Conservation (phyloP, 2,888 invertebrate genomes). For the Cheilosia scutellata region DNA sequence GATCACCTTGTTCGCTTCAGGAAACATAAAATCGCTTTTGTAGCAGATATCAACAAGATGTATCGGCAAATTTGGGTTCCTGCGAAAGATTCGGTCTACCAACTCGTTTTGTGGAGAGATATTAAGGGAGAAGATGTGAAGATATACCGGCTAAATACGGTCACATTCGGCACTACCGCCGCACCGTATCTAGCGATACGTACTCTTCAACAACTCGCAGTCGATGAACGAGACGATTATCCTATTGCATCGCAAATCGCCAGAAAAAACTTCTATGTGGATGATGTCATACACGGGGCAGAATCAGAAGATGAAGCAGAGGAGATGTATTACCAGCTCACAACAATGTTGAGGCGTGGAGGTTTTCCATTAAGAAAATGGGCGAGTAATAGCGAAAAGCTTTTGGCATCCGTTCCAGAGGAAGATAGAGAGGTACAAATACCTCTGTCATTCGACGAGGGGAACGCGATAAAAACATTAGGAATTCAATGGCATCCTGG, state of each 20-base stretch:
- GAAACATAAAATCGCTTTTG: slow-evolving; percentile 43
- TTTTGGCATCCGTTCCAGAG: neutral
- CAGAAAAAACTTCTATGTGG: slow-evolving; percentile 1
- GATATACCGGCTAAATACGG: neutral
- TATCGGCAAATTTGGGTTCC: slow-evolving; percentile 45
- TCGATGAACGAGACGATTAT: slow-evolving; percentile 16
- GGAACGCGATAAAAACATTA: neutral
- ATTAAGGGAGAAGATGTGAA: neutral
- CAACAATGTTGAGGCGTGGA: neutral
- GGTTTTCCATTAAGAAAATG: slow-evolving; percentile 33
- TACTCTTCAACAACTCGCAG: too few relatives aligned
- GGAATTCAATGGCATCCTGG: slow-evolving; percentile 16
- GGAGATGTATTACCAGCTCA: slow-evolving; percentile 2
- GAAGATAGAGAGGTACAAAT: slow-evolving; percentile 4
- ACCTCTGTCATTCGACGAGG: slow-evolving; percentile 6
- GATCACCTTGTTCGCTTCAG: slow-evolving; percentile 51
- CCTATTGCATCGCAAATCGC: slow-evolving; percentile 22
- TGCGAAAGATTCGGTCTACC: slow-evolving; percentile 39
- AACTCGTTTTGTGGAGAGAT: slow-evolving; percentile 49
- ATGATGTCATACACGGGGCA: slow-evolving; percentile 25
- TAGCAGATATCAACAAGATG: slow-evolving; percentile 62
- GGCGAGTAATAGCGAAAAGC: slow-evolving; percentile 1
- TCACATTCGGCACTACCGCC: neutral
- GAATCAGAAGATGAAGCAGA: slow-evolving; percentile 5
- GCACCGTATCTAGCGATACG: too few relatives aligned